Percentiles rank a stretch among this genome's conserved stretches.
phyloP scores from a whole-genome alignment of 2,888 invertebrate genomes.

The Leucoma salicis region DNA sequence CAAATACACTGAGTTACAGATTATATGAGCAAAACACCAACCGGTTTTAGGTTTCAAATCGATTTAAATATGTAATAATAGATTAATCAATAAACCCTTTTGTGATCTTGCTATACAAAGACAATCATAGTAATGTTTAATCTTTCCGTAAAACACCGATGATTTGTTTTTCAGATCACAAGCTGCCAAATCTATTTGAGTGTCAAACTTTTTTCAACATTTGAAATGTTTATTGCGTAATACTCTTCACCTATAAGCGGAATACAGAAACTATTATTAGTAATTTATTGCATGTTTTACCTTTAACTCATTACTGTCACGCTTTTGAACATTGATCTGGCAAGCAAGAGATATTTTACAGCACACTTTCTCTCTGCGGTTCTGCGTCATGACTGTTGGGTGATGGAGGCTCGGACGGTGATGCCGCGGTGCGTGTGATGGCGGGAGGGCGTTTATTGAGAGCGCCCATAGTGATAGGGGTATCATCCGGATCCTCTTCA shows the following conservation, averaged over 20 bases:
- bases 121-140: neutral
- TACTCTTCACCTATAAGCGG: no score
- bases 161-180: conserved; percentile 80
- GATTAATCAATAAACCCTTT: neutral
- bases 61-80: neutral
- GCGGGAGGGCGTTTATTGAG: conserved; percentile 81
- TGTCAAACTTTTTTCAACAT: no score
- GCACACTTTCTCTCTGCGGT: conserved; percentile 88
- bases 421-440: conserved; percentile 90
- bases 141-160: neutral
- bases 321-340: no score
- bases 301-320: no score
- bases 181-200: neutral
- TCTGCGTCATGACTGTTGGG: conserved; percentile 35
- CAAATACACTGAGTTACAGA: neutral
- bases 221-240: no score
- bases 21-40: neutral
- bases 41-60: neutral
- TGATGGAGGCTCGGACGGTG: conserved; percentile 79
- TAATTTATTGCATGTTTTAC: no score
- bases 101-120: neutral
- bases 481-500: conserved; percentile 87
- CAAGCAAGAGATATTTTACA: no score
- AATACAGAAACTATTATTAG: no score
- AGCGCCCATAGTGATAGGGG: conserved; percentile 85